phyloP scores from a whole-genome alignment of 2,888 invertebrate species.

The Macroteleia sp. region DNA sequence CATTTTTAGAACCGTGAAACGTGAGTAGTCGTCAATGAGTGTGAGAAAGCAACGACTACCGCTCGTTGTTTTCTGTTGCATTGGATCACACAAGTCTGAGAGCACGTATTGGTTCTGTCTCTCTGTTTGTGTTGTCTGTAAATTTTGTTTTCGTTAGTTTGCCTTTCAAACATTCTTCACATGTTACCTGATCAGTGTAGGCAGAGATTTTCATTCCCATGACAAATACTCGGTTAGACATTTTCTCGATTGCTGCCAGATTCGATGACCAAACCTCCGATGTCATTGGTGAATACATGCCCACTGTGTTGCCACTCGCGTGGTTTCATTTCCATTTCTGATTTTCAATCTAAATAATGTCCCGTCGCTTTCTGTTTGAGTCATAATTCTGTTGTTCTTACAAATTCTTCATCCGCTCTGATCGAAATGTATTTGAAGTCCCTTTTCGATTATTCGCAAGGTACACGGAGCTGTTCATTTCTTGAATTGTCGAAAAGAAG shows the following conservation, averaged over 20 bases:
- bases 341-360: too few species aligned
- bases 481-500: too few species aligned
- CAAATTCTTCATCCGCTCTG: too few species aligned
- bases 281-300: slow-evolving; percentile 67
- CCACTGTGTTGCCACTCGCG: too few species aligned
- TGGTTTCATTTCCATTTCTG: too few species aligned
- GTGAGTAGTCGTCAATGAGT: slow-evolving; percentile 55
- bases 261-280: slow-evolving; percentile 64
- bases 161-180: slow-evolving; percentile 64
- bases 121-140: slow-evolving; percentile 47
- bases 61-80: slow-evolving; percentile 58
- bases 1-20: slow-evolving; percentile 46
- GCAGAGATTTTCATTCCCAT: slow-evolving; percentile 34
- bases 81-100: too few species aligned
- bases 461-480: too few species aligned
- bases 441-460: too few species aligned
- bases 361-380: too few species aligned
- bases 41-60: slow-evolving; percentile 60
- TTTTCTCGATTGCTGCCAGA: slow-evolving; percentile 44
- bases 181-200: slow-evolving; percentile 55
- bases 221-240: too few species aligned
- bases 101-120: slow-evolving; percentile 33
- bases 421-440: too few species aligned
- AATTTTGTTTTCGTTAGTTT: slow-evolving; percentile 65
- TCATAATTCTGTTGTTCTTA: too few species aligned